Base-by-base conservation (phyloP, 2,113 vertebrate genomes). In the Lasiurus borealis region DNA sequence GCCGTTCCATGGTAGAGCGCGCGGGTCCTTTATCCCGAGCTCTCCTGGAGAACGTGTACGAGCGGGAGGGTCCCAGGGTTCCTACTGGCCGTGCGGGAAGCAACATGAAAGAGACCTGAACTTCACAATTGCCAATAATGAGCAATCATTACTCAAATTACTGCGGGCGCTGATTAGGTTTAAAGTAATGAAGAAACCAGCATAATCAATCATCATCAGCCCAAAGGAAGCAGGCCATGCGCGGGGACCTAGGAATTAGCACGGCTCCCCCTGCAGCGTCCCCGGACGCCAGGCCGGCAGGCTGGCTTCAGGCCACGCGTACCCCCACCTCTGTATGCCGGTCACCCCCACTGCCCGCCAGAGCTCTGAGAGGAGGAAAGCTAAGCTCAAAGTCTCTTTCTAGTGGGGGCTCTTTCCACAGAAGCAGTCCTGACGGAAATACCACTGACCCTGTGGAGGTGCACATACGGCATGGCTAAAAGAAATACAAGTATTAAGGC, bases 101-200 rank as follows among this genome's bases (percentile, higher is more conserved):
- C 98, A 98, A 99, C 99, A 99, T 98, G 98, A 99, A 99, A 98
- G 99, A 99, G 98, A 98, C 98, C 99, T 99, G 99, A 99, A 99
- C 98, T 99, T 99, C 99, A 98, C 99, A 99, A 99, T 99, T 99
- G 98, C 99, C 99, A 99, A 99, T 99, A 99, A 99, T 99, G 99
- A 99, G 99, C 99, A 98, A 99, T 99, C 99, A 99, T 99, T 99
- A 99, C 99, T 99, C 99, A 99, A 99, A 99, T 99, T 99, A 99
- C 99, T 99, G 98, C 98, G 98, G 99, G 98, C 99, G 98, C 99
- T 99, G 99, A 99, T 99, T 99, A 99, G 99, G 99, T 99, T 99
- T 99, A 99, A 99, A 99, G 98, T 99, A 99, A 99, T 99, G 99
- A 99, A 99, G 99, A 99, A 99, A 99, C 99, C 99, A 99, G 99